Conservation (phyloP, 2,113 vertebrate genomes). For the Caracal caracal region DNA sequence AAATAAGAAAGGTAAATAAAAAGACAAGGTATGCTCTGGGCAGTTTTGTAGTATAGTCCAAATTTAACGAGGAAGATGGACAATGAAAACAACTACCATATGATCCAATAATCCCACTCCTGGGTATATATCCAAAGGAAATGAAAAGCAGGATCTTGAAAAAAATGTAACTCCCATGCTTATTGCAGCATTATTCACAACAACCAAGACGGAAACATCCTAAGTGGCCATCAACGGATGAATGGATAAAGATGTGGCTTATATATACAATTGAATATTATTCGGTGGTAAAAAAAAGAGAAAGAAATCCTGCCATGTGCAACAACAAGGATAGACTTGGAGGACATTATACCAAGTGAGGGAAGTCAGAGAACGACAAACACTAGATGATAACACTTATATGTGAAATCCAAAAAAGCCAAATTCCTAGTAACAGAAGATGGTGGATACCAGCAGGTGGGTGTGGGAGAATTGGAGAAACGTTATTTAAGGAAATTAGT, state of each 20-base stretch:
- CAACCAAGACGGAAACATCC: background rate
- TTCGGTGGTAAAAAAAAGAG: background rate
- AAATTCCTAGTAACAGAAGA: background rate
- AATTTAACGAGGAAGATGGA: background rate
- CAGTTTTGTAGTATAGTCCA: background rate
- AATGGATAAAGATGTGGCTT: background rate
- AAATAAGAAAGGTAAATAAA: background rate
- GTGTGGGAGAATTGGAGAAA: background rate
- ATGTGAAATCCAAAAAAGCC: background rate
- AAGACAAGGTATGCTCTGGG: background rate
- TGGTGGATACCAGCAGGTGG: background rate
- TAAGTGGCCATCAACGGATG: background rate
- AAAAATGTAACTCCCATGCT: background rate
- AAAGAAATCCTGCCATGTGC: background rate
- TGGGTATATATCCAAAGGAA: background rate
- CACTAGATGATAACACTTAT: too few species aligned
- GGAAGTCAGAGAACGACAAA: background rate
- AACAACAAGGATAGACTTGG: background rate
- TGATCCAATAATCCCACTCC: background rate
- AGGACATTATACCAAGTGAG: background rate
- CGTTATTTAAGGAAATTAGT: background rate
- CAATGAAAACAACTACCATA: background rate
- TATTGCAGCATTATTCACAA: background rate
- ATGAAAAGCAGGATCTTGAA: background rate
- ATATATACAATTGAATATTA: too few species aligned